phyloP scores from a whole-genome alignment of 2,888 invertebrate species.

The Drosophila fulvimacula region DNA sequence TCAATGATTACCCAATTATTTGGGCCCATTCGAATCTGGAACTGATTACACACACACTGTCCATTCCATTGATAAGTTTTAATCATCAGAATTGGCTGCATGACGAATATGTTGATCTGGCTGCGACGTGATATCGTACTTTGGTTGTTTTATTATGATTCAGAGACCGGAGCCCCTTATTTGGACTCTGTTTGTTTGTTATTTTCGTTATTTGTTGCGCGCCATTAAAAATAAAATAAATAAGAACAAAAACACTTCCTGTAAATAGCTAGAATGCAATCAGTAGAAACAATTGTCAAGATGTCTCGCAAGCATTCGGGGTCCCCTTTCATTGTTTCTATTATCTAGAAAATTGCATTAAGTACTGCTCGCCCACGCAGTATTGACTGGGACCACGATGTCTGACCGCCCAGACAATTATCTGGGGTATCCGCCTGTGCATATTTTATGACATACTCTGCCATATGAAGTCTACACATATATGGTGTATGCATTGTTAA shows the following conservation, averaged over 20 bases:
- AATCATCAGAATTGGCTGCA: constrained; percentile 3
- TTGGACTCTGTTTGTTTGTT: constrained; percentile 14
- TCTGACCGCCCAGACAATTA: constrained; percentile 24
- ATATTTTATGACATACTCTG: constrained; percentile 1
- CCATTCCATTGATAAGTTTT: constrained; percentile 6
- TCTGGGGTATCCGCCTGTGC: not conserved
- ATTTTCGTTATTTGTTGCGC: not conserved
- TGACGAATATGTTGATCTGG: constrained; percentile 29
- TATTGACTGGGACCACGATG: constrained; percentile 9
- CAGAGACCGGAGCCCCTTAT: constrained; percentile 1
- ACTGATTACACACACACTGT: constrained; percentile 1
- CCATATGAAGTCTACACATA: not conserved
- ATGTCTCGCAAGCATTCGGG: not conserved
- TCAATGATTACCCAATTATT: constrained; percentile 16
- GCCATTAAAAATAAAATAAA: not conserved
- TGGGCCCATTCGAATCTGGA: not conserved
- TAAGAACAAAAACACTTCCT: constrained; percentile 38
- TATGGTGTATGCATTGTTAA: not conserved
- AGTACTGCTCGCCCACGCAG: not conserved
- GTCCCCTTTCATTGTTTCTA: not conserved
- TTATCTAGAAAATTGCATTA: constrained; percentile 6
- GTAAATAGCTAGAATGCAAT: constrained; percentile 27
- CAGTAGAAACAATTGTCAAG: constrained; percentile 9
- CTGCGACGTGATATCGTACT: constrained; percentile 34
- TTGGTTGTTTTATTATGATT: constrained; percentile 25